phyloP scores from a whole-genome alignment of 1,140 invertebrate genomes.

The Rhagoletis zephyria region DNA sequence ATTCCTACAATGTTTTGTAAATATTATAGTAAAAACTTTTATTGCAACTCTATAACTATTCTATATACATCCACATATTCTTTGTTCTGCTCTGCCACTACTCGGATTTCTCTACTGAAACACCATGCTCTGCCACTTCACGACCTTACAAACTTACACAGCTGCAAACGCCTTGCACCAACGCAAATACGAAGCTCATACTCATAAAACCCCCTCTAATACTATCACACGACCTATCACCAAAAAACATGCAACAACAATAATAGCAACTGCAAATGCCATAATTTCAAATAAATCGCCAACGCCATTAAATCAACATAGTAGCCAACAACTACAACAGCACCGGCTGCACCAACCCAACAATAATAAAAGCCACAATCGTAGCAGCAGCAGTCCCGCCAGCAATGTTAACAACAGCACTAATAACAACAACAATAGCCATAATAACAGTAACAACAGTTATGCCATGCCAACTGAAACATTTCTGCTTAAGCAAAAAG shows the following conservation, averaged over 20 bases:
- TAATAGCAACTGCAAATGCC: background rate
- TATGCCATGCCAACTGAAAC: conserved; percentile 60
- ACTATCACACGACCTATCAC: conserved; percentile 25
- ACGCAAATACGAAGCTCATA: conserved; percentile 22
- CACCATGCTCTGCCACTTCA: background rate
- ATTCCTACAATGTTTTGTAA: too few relatives aligned
- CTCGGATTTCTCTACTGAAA: background rate
- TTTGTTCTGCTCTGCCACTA: background rate
- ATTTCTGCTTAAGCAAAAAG: conserved; percentile 56
- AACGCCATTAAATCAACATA: background rate
- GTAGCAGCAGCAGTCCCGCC: background rate
- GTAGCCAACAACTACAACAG: background rate
- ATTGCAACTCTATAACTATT: too few relatives aligned
- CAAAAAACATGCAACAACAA: background rate
- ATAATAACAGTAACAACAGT: conserved; percentile 57
- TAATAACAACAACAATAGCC: conserved; percentile 39
- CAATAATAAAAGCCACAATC: conserved; percentile 31
- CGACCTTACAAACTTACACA: background rate
- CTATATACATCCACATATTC: too few relatives aligned
- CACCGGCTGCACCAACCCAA: conserved; percentile 26
- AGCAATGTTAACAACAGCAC: background rate
- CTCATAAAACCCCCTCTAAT: conserved; percentile 12
- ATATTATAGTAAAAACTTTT: too few relatives aligned
- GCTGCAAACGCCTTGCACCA: background rate
- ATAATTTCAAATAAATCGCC: background rate